A percentile compares a stretch with the other conserved stretches of the same genome.
phyloP scores from a whole-genome alignment of 1,140 invertebrate genomes.

The Octopus sinensis region DNA sequence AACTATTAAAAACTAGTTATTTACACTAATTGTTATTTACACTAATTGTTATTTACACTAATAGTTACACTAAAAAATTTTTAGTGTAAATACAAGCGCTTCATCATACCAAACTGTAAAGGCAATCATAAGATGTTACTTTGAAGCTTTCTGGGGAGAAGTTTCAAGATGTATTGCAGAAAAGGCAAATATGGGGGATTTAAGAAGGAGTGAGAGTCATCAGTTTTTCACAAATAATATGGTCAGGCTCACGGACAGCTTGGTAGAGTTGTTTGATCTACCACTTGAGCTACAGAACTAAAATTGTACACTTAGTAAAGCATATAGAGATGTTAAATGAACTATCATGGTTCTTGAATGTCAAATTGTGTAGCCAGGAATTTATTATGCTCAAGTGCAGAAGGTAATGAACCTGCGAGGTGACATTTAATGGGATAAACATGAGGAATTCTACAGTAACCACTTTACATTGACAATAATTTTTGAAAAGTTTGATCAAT shows the following conservation, averaged over 20 bases:
- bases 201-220: background rate
- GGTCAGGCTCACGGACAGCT: background rate
- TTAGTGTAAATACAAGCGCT: background rate
- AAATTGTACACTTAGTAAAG: conserved; percentile 15
- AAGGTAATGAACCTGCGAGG: background rate
- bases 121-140: background rate
- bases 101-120: conserved; percentile 10
- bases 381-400: background rate
- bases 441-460: background rate
- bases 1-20: background rate
- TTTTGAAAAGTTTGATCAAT: conserved; percentile 7
- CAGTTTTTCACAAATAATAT: background rate
- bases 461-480: background rate
- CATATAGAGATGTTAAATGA: background rate
- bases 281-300: conserved; percentile 7
- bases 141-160: background rate
- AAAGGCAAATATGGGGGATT: background rate
- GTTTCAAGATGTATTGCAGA: background rate
- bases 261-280: background rate
- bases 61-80: background rate
- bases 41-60: background rate
- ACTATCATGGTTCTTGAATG: conserved; percentile 12
- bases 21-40: background rate
- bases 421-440: conserved; percentile 7
- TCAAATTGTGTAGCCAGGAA: conserved; percentile 9